Base-by-base conservation (phyloP, 1,140 invertebrate genomes). In the Solenopsis fugax region DNA sequence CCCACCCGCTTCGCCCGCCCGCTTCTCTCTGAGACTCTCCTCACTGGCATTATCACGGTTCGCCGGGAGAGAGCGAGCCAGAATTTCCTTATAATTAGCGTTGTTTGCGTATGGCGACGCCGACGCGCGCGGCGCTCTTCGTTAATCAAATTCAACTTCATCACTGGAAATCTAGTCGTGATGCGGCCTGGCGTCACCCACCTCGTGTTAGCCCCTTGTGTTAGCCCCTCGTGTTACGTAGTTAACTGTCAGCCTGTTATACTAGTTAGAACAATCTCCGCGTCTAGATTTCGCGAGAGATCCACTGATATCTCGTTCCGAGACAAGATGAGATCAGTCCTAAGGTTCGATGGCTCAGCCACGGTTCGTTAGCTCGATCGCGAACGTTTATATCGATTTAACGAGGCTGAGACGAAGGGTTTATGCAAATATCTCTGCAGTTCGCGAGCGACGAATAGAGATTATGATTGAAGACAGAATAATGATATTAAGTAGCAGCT, bases 101-200 rank as follows among this genome's bases (percentile, higher is more conserved):
- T 80, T 90, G 91, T 93, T 93, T 92, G 92, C 91, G 56, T 45
- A 84, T 41, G 77, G 10, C 62, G 45, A 52, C 80, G 88, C 24
- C 69, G n/a, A 37, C 62, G 48, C 21, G 69, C 56, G 67, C 58
- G 62, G 34, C 45, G 58, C 48, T 67, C 67, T 88, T 90, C 88
- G 87, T 92, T 84, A 91, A 92, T 91, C 90, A 90, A 89, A 91
- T 92, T 81, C 88, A 89, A 88, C 87, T 91, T 90, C 34, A 48
- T 69, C 67, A 37, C 56, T 7, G 85, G 45, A 52, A 88, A 88
- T 81, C 21, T 21, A 72, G 45, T 41, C 29, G 29, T 50, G 54
- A 50, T 24, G 21, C 86, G 50, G 21, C 29, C 24, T 24, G 78
- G 89, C 90, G 86, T 90, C 91, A 85, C 67, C 77, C 58, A 72